A percentile compares a stretch with the other conserved stretches of the same genome.
phyloP scores from a whole-genome alignment of 2,113 vertebrate genomes.

The Cheilinus undulatus region DNA sequence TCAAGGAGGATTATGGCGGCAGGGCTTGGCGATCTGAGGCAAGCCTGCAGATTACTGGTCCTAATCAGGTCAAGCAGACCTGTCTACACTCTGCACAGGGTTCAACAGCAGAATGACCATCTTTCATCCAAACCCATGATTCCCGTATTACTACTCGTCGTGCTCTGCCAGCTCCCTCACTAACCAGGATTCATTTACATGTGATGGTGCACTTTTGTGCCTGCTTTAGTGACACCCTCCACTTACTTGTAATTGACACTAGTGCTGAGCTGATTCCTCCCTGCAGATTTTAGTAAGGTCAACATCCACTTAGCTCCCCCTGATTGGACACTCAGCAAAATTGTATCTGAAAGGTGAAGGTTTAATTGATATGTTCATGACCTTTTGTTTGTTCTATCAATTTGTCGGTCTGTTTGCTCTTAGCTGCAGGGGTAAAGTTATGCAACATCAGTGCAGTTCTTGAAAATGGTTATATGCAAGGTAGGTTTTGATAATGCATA shows the following conservation, averaged over 20 bases:
- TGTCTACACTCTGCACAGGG: constrained; percentile 57
- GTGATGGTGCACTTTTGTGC: constrained; percentile 37
- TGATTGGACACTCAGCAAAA: constrained; percentile 53
- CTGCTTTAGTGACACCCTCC: constrained; percentile 26
- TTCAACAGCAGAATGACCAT: constrained; percentile 53
- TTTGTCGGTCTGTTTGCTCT: constrained; percentile 38
- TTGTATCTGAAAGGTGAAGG: constrained; percentile 63
- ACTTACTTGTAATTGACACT: constrained; percentile 38
- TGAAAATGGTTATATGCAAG: neutral
- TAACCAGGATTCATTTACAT: constrained; percentile 12
- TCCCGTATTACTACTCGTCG: constrained; percentile 15
- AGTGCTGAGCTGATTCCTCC: constrained; percentile 27
- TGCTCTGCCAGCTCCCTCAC: constrained; percentile 9
- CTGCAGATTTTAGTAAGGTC: constrained; percentile 67
- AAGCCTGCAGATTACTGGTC: constrained; percentile 72
- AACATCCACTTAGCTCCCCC: constrained; percentile 50
- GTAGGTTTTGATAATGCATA: neutral
- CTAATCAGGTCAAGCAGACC: constrained; percentile 78
- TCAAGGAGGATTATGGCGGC: constrained; percentile 68
- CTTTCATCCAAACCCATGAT: constrained; percentile 31
- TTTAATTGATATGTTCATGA: constrained; percentile 56
- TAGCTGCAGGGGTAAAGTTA: neutral
- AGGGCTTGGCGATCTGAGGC: constrained; percentile 63
- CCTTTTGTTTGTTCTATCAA: constrained; percentile 50
- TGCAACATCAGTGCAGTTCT: neutral